Conservation (phyloP, 2,797 vertebrate species). For the Cygnus olor region DNA sequence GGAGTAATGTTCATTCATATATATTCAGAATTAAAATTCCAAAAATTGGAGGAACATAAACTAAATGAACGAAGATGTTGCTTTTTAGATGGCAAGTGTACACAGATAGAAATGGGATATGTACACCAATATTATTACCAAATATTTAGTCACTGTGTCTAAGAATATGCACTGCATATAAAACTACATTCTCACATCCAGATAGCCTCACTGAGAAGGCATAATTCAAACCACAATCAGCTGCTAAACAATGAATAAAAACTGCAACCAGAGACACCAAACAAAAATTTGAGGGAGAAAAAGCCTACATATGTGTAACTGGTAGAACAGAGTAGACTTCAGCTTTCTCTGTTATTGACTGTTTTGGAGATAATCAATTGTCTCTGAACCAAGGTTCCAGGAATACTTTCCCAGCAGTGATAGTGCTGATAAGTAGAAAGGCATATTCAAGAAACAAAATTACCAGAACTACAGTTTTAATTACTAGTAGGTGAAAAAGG, state of each 20-base stretch:
- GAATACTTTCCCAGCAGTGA: not conserved
- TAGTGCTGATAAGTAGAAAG: not conserved
- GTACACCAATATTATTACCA: not conserved
- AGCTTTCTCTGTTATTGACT: not conserved
- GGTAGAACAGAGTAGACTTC: not conserved
- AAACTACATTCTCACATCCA: not conserved
- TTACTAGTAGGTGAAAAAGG: not conserved
- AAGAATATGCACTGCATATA: not conserved
- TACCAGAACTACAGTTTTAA: not conserved
- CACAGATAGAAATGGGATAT: not conserved
- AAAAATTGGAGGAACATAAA: not conserved
- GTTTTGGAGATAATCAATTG: not conserved
- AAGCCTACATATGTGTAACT: not conserved
- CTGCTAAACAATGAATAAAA: not conserved
- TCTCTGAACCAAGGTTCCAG: not conserved
- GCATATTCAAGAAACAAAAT: not conserved
- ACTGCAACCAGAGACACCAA: not conserved
- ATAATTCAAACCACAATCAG: not conserved
- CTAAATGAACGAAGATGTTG: not conserved
- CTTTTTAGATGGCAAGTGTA: not conserved
- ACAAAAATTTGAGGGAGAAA: not conserved
- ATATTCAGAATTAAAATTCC: not conserved
- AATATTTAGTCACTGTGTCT: not conserved
- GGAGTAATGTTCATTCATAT: not conserved
- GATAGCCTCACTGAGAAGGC: not conserved